Evolutionary conservation across 1,140 invertebrate species (phyloP).

Genomic region (Mactra quadrangularis): DNA sequence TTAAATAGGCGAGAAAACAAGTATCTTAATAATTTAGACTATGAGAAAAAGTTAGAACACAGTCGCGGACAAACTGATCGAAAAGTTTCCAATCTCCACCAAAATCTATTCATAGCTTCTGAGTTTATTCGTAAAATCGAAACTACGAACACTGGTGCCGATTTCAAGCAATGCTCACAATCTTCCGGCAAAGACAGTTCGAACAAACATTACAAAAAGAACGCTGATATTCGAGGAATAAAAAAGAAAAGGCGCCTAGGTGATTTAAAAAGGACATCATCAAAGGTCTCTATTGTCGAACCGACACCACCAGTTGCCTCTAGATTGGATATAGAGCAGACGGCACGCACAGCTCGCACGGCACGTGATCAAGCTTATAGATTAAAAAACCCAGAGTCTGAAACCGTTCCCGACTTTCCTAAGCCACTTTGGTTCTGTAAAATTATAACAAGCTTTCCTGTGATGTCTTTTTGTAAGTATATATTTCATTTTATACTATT

Average conservation of each 20-base stretch:
- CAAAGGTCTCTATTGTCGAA: slow-evolving; percentile 31
- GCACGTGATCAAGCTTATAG: too few relatives aligned
- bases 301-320: neutral
- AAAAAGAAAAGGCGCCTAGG: slow-evolving; percentile 27
- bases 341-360: neutral
- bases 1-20: neutral
- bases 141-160: too few relatives aligned
- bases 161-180: too few relatives aligned
- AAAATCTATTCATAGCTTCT: too few relatives aligned
- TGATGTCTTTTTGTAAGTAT: slow-evolving; percentile 47
- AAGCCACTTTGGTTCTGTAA: slow-evolving; percentile 40
- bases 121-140: too few relatives aligned
- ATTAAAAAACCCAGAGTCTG: neutral
- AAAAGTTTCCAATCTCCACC: too few relatives aligned
- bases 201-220: too few relatives aligned
- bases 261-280: slow-evolving; percentile 39
- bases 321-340: neutral
- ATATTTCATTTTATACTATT: neutral
- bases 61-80: too few relatives aligned
- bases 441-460: slow-evolving; percentile 35
- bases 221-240: neutral
- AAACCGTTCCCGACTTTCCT: slow-evolving; percentile 4
- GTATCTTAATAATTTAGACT: neutral
- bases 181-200: too few relatives aligned
- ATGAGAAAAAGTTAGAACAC: neutral